phyloP scores from a whole-genome alignment of 1,140 invertebrate genomes.

The Drosophila oshimai region DNA sequence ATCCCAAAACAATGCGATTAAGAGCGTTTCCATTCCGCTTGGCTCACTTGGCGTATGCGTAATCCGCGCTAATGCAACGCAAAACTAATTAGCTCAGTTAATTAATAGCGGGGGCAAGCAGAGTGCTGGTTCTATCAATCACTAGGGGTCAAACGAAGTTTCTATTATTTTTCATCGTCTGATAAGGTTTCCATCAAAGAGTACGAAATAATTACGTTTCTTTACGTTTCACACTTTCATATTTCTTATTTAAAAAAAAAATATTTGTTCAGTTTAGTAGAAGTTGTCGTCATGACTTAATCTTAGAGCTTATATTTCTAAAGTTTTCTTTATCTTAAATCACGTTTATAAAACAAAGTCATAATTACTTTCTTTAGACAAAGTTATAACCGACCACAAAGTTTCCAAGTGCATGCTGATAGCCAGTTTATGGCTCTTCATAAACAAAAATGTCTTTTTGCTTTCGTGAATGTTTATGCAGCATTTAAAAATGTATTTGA shows the following conservation, averaged over 20 bases:
- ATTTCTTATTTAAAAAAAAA: too few species aligned
- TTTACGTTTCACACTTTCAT: too few species aligned
- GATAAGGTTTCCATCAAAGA: background rate
- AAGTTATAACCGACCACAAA: background rate
- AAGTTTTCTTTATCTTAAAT: background rate
- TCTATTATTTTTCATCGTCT: background rate
- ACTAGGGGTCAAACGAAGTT: background rate
- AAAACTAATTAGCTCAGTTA: slow-evolving; percentile 39
- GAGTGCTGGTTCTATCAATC: background rate
- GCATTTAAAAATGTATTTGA: too few species aligned
- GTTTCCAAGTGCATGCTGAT: background rate
- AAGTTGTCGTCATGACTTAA: background rate
- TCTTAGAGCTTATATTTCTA: background rate
- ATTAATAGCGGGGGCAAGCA: slow-evolving; percentile 18
- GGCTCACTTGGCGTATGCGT: slow-evolving; percentile 42
- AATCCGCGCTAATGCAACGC: slow-evolving; percentile 31
- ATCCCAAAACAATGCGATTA: slow-evolving; percentile 44
- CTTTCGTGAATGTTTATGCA: too few species aligned
- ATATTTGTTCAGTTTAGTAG: too few species aligned
- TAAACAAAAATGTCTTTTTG: too few species aligned
- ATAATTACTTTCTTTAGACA: background rate
- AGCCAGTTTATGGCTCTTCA: background rate
- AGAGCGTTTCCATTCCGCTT: slow-evolving; percentile 18
- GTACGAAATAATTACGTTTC: background rate
- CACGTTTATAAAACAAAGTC: background rate